Evolutionary conservation across 2,888 invertebrate species (phyloP).

Genomic region (Scaptomyza polygonia): DNA sequence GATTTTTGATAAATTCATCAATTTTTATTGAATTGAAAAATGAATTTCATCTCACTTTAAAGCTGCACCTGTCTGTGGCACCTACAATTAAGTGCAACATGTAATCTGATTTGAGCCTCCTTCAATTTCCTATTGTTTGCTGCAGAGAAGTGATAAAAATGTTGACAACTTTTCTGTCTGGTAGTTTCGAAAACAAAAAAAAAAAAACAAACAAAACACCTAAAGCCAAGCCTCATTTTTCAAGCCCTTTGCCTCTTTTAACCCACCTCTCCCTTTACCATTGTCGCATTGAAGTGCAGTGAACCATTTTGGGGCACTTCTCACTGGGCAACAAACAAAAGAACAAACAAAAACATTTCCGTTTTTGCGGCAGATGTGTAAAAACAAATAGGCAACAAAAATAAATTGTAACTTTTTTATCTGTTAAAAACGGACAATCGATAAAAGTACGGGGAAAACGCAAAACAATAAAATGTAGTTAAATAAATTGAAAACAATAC

Average conservation of each 20-base stretch:
- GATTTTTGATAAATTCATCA: neutral
- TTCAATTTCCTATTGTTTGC: slow-evolving; percentile 46
- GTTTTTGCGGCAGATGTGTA: slow-evolving; percentile 69
- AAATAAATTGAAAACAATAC: slow-evolving; percentile 16
- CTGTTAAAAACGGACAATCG: slow-evolving; percentile 25
- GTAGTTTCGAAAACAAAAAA: too few relatives aligned
- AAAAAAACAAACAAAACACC: slow-evolving; percentile 14
- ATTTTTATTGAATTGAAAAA: neutral
- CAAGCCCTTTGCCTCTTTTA: neutral
- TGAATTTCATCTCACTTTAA: neutral
- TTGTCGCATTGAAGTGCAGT: slow-evolving; percentile 72
- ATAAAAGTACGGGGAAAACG: slow-evolving; percentile 23
- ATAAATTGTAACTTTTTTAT: slow-evolving; percentile 21
- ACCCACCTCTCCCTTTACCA: neutral
- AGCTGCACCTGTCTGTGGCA: slow-evolving; percentile 35
- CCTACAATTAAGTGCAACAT: slow-evolving; percentile 17
- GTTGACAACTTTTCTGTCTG: slow-evolving; percentile 60
- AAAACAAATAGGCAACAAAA: slow-evolving; percentile 52
- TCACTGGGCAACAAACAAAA: slow-evolving; percentile 32
- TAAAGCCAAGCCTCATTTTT: slow-evolving; percentile 43
- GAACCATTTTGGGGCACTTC: slow-evolving; percentile 76
- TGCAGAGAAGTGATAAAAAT: slow-evolving; percentile 58
- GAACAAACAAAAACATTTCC: slow-evolving; percentile 71
- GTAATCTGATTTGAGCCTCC: slow-evolving; percentile 11
- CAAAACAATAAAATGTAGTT: slow-evolving; percentile 18